Base-by-base conservation (phyloP, 2,113 vertebrate species). In the Paedocypris sp. region DNA sequence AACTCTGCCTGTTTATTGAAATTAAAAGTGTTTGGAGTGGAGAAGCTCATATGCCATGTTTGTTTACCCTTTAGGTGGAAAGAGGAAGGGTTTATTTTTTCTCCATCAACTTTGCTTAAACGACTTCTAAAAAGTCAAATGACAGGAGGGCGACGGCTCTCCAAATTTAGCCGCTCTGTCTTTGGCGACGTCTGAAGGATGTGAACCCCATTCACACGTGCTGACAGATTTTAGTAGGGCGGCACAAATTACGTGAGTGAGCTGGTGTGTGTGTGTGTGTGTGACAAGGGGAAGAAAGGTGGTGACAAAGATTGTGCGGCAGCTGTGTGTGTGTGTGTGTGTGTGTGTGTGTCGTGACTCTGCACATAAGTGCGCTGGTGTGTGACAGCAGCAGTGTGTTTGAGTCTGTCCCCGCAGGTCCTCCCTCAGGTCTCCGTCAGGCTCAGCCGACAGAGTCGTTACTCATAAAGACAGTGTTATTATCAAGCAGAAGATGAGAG, bases 381-480 rank as follows among this genome's bases (percentile, higher is more conserved):
- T 69, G 70, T 67, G 73, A 70, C 58, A 76, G 58, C 19, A 42
- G 57, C 26, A 50, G 62, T 61, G 62, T 65, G 49, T 69, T 60
- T 33, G 39, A 56, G 77, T 85, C 70, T 77, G 68, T 64, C 48
- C 69, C 67, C 47, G 64, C 70, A 77, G 83, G 86, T 89, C 84
- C 86, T 84, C 85, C 83, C 77, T 78, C 70, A 80, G 80, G 79
- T 80, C 74, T 59, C 71, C 83, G 87, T 88, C 87, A 89, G 87
- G 88, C 84, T 77, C 75, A 77, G 70, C 74, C 67, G 70, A 29
- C 64, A 66, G 75, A 73, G 82, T 89, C 74, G 20, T 91, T 90
- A 88, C 83, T 93, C 86, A 90, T 84, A 80, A 66, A 80, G 86
- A 89, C 78, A 90, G 81, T 68, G 90, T 93, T 94, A 92, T 90